phyloP scores from a whole-genome alignment of 2,888 invertebrate genomes.

The Hypomecis atomaria region DNA sequence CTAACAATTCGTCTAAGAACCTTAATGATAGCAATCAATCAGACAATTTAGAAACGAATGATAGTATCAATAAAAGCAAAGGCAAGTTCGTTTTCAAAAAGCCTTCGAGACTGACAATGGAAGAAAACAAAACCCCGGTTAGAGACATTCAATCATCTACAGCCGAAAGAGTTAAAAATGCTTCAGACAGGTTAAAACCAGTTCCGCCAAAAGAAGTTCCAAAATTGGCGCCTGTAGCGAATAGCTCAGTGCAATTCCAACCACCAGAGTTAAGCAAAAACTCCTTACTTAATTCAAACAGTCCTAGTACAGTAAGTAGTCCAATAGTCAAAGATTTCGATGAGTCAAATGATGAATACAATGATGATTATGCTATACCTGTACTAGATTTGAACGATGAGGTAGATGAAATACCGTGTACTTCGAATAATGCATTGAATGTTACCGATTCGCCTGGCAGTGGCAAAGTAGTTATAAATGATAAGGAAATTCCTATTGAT shows the following conservation, averaged over 20 bases:
- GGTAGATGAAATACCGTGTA: conserved; percentile 41
- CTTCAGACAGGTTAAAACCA: conserved; percentile 70
- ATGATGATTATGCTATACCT: conserved; percentile 59
- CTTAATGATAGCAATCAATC: conserved; percentile 54
- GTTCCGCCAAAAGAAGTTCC: conserved; percentile 53
- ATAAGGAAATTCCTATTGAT: conserved; percentile 67
- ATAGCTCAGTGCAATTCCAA: conserved; percentile 76
- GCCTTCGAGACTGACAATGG: conserved; percentile 62
- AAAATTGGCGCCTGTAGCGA: conserved; percentile 55
- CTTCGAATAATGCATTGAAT: conserved; percentile 54
- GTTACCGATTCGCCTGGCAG: conserved; percentile 62
- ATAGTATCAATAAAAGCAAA: conserved; percentile 60
- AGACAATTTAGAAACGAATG: conserved; percentile 51
- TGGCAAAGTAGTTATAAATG: conserved; percentile 49
- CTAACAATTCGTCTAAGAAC: conserved; percentile 51
- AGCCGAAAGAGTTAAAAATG: conserved; percentile 67
- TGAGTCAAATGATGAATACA: conserved; percentile 45
- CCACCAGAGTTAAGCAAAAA: conserved; percentile 64
- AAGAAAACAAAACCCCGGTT: conserved; percentile 54
- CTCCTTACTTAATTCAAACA: conserved; percentile 54
- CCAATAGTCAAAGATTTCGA: conserved; percentile 53
- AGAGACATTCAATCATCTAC: conserved; percentile 67
- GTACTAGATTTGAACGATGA: conserved; percentile 60
- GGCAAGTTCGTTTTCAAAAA: conserved; percentile 77
- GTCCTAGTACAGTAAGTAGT: conserved; percentile 56